Base-by-base conservation (phyloP, 2,113 vertebrate genomes). In the Nerophis ophidion region DNA sequence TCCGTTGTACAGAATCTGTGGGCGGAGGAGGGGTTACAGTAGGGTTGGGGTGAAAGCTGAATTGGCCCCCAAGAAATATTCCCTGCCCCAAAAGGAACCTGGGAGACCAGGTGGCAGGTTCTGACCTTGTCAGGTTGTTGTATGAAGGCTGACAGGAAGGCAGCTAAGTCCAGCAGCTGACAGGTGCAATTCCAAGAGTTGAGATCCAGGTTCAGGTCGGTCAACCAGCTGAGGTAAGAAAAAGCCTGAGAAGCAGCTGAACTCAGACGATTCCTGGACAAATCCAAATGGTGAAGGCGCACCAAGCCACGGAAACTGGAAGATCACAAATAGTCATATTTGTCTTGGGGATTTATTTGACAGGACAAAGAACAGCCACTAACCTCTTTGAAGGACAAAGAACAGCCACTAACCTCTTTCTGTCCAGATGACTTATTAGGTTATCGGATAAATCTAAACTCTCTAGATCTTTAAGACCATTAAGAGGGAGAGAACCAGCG, bases 181-280 rank as follows among this genome's bases (percentile, higher is more conserved):
- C 92, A 93, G 10, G 85, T 87, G 63, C 93, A 93, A 73, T 85
- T 89, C 92, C 91, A 92, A 3, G 57, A 78, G 70, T 92, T 92
- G 17, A 85, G 79, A 42, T 90, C 88, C 65, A 94, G 76, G 61
- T 87, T 91, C 40, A 92, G 81, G 61, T 84, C 68, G 5, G 81
- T 85, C 59, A 93, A 79, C 74, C 86, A 84, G 56, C 75, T 77
- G 51, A 92, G 79, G 35, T 84, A 85, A 9, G 88, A 89, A 44
- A 93, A 93, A 0, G 87, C 77, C 19, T 91, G 87, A 0, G 77
- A 50, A 17, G 81, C 86, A 35, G 89, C 71, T 33, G 79, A 85
- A 14, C 71, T 75, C 66, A 94, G 54, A 15, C 70, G 84, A 66
- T 93, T 94, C 56, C 85, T 76, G 38, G 91, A 94, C 57, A 93